phyloP scores from a whole-genome alignment of 2,797 vertebrate species.

The Pangasius larnaudii region DNA sequence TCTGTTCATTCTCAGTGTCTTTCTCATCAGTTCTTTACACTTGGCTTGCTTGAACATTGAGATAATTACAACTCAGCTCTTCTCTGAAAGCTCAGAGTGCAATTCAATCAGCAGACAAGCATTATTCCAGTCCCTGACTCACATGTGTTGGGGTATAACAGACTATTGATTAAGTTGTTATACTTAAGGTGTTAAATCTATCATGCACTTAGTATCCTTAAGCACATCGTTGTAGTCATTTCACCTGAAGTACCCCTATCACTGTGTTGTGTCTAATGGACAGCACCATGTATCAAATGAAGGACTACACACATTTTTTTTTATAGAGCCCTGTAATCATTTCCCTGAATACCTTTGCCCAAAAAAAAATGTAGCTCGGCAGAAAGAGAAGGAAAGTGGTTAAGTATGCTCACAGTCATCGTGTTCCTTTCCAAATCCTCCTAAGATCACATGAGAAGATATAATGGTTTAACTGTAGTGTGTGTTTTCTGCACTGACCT shows the following conservation, averaged over 20 bases:
- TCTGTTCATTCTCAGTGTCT: constrained; percentile 67
- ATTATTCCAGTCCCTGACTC: constrained; percentile 71
- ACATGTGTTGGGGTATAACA: constrained; percentile 53
- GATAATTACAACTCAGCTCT: constrained; percentile 73
- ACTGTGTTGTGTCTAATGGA: no score
- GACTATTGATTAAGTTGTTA: constrained; percentile 68
- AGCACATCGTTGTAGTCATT: constrained; percentile 15
- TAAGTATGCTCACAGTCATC: no score
- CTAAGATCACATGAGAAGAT: background rate
- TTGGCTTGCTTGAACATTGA: constrained; percentile 61
- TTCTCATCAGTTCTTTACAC: constrained; percentile 68
- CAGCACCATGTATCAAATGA: background rate
- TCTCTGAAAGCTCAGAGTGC: constrained; percentile 68
- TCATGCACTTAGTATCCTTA: constrained; percentile 55
- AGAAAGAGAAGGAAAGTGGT: no score
- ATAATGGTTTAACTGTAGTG: background rate
- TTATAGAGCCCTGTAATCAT: background rate
- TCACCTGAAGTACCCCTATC: background rate
- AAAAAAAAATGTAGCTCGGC: background rate
- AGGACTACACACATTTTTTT: background rate
- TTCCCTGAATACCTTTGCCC: background rate
- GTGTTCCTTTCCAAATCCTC: background rate
- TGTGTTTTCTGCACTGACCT: background rate
- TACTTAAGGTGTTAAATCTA: constrained; percentile 63
- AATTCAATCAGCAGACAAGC: constrained; percentile 70